phyloP scores from a whole-genome alignment of 2,888 invertebrate genomes.

The Andrena haemorrhoa region DNA sequence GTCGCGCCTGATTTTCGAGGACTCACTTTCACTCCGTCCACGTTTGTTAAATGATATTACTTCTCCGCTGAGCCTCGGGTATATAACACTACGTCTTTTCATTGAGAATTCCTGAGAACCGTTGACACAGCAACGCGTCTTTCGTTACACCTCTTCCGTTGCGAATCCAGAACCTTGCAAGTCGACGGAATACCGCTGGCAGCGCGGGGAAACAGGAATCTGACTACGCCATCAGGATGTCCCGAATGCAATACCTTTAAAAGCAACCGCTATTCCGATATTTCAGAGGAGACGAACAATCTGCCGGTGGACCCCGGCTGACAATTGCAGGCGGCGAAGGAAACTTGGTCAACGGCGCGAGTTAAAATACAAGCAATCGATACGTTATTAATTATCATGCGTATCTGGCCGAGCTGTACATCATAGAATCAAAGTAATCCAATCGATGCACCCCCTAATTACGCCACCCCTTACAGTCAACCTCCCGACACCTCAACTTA shows the following conservation, averaged over 20 bases:
- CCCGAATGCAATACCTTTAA: neutral
- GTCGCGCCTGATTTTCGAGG: too few relatives aligned
- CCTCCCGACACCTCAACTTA: too few relatives aligned
- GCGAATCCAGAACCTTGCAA: neutral
- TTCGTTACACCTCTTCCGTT: slow-evolving; percentile 1
- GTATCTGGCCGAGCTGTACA: too few relatives aligned
- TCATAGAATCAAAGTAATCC: too few relatives aligned
- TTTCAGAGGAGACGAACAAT: neutral
- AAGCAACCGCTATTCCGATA: neutral
- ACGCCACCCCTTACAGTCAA: too few relatives aligned
- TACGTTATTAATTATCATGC: too few relatives aligned
- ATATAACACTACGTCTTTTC: neutral
- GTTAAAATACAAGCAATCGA: too few relatives aligned
- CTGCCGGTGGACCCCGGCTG: neutral
- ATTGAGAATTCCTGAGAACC: neutral
- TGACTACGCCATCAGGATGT: neutral
- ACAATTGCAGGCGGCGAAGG: too few relatives aligned
- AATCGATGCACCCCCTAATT: too few relatives aligned
- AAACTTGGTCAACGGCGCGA: too few relatives aligned
- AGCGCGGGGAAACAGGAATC: neutral
- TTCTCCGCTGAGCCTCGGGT: neutral
- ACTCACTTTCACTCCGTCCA: neutral
- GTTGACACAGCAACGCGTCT: slow-evolving; percentile 3
- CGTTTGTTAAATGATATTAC: neutral
- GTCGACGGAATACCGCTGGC: neutral